phyloP scores from a whole-genome alignment of 2,888 invertebrate species.

The Leucophora obtusa region DNA sequence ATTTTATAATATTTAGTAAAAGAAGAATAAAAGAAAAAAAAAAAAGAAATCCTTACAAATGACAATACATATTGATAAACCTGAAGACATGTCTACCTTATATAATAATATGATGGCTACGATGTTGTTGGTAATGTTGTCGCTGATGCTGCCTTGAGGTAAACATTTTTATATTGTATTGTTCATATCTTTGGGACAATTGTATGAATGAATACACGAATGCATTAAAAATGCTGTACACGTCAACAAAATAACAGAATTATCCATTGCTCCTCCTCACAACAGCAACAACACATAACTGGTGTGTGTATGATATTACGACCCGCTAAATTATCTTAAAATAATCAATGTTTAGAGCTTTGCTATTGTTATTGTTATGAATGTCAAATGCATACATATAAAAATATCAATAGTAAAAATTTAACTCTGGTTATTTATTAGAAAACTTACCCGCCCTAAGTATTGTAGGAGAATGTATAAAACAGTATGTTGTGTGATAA shows the following conservation, averaged over 20 bases:
- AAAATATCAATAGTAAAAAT: too few species aligned
- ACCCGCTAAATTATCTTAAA: too few species aligned
- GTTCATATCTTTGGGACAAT: not conserved
- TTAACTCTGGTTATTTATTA: too few species aligned
- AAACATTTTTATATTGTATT: not conserved
- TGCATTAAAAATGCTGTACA: constrained; percentile 47
- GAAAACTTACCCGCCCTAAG: too few species aligned
- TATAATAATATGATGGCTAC: not conserved
- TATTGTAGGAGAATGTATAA: too few species aligned
- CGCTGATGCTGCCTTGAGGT: not conserved
- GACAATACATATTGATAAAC: constrained; percentile 27
- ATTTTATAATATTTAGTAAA: constrained; percentile 10
- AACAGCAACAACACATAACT: constrained; percentile 21
- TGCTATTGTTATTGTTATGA: too few species aligned
- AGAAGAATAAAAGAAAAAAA: not conserved
- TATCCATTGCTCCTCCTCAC: not conserved
- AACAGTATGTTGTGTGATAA: too few species aligned
- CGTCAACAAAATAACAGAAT: constrained; percentile 43
- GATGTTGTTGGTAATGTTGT: not conserved
- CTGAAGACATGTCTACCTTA: constrained; percentile 9
- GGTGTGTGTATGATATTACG: too few species aligned
- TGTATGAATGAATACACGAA: not conserved
- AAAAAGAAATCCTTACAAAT: not conserved
- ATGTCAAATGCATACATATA: too few species aligned
- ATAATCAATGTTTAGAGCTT: too few species aligned